These are phyloP conservation scores for Choloepus didactylus DNA, from an alignment of 2,797 vertebrate species.

Conservation along the genomic window DNA sequence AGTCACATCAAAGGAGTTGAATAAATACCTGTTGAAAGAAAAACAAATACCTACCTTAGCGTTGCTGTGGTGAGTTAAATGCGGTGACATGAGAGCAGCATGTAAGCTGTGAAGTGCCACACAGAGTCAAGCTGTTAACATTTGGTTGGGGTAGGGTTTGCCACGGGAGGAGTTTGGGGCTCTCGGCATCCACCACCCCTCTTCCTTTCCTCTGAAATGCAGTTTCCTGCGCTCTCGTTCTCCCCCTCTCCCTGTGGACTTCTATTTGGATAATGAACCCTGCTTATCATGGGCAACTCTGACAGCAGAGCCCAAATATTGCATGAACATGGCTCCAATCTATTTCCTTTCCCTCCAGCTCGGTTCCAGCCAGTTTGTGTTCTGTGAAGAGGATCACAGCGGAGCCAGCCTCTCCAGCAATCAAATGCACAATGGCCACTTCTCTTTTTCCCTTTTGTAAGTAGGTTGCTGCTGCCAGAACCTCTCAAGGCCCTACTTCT, in stretches of 20 bases:
- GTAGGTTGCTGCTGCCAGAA: constrained; percentile 72
- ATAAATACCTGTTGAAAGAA: background rate
- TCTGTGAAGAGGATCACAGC: background rate
- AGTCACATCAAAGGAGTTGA: background rate
- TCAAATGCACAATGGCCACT: background rate
- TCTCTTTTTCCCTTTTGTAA: background rate
- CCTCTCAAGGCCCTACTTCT: background rate
- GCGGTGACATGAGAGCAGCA: fast-evolving
- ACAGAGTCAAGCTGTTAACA: background rate
- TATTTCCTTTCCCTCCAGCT: background rate
- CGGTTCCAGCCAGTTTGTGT: background rate
- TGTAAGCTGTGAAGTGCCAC: too few relatives aligned
- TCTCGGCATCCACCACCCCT: fast-evolving
- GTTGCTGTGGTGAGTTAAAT: background rate
- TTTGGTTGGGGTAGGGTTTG: too few relatives aligned
- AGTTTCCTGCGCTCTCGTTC: background rate
- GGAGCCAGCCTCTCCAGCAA: background rate
- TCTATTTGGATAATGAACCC: background rate
- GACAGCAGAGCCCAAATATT: background rate
- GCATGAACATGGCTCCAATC: background rate
- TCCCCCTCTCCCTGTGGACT: background rate
- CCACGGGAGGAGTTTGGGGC: too few relatives aligned
- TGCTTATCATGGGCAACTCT: background rate
- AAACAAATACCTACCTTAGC: background rate
- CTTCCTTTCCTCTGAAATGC: background rate